These are phyloP conservation scores for Agriopis marginaria DNA, from an alignment of 2,888 invertebrate species.

Conservation along the genomic window DNA sequence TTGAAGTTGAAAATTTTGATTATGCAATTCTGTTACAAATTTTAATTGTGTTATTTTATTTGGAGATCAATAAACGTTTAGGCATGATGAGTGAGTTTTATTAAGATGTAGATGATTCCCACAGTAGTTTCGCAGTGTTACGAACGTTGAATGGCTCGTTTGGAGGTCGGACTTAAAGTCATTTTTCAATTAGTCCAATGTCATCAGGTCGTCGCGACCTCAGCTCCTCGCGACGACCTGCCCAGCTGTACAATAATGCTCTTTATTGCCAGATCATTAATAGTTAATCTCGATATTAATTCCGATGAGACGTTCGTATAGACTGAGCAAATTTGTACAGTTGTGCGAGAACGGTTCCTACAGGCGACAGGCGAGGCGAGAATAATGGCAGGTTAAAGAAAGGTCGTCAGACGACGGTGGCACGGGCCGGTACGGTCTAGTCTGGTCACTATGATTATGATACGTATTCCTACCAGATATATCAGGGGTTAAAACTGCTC, in stretches of 20 bases:
- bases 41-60: slow-evolving; percentile 62
- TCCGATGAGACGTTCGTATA: slow-evolving; percentile 48
- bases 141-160: slow-evolving; percentile 63
- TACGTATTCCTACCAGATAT: no score
- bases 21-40: slow-evolving; percentile 77
- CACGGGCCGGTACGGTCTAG: slow-evolving; percentile 4
- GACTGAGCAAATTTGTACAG: slow-evolving; percentile 70
- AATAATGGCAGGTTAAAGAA: slow-evolving; percentile 41
- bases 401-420: slow-evolving; percentile 30
- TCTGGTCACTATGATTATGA: neutral
- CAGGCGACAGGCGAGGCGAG: slow-evolving; percentile 34
- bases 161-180: slow-evolving; percentile 76
- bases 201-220: slow-evolving; percentile 77
- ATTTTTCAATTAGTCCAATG: slow-evolving; percentile 83
- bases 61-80: slow-evolving; percentile 74
- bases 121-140: slow-evolving; percentile 62
- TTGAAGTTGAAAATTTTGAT: slow-evolving; percentile 81
- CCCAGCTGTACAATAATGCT: slow-evolving; percentile 51
- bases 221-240: slow-evolving; percentile 54
- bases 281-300: slow-evolving; percentile 51
- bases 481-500: neutral
- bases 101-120: slow-evolving; percentile 60
- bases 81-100: slow-evolving; percentile 65
- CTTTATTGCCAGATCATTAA: slow-evolving; percentile 57
- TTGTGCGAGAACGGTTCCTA: slow-evolving; percentile 56